These are phyloP conservation scores for Tilapia sparmanii DNA, from an alignment of 2,113 vertebrate species.

Conservation along the genomic window DNA sequence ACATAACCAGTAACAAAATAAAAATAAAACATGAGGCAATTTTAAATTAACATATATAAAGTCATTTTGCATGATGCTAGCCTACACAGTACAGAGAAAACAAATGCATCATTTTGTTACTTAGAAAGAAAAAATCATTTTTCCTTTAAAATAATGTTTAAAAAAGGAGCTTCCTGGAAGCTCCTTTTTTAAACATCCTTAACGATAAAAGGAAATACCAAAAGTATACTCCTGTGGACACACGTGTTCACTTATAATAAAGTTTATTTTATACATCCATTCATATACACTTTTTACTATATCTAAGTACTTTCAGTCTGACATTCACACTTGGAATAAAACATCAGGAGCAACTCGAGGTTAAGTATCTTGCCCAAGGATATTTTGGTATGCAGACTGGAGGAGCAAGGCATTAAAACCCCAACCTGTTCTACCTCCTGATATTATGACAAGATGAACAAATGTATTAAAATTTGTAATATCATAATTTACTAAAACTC, in stretches of 20 bases:
- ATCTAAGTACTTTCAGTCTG: neutral
- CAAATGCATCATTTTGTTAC: neutral
- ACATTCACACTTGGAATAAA: neutral
- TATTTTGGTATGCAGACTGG: neutral
- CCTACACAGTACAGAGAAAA: neutral
- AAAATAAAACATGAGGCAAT: neutral
- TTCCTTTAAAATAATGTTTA: neutral
- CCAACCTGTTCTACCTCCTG: neutral
- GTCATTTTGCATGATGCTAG: neutral
- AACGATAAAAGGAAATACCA: conserved; percentile 12
- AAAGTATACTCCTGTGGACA: neutral
- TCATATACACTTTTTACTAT: neutral
- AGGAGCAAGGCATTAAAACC: neutral
- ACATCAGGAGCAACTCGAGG: neutral
- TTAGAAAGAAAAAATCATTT: neutral
- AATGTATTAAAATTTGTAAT: neutral
- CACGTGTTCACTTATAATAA: neutral
- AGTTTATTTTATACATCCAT: neutral
- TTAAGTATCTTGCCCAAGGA: neutral
- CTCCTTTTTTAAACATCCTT: neutral
- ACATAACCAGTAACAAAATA: neutral
- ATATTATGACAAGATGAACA: neutral
- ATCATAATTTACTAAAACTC: neutral
- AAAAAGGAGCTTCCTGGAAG: too few relatives aligned
- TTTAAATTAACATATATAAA: neutral